Base-by-base conservation (phyloP, 1,140 invertebrate genomes). In the Phortica variegata region DNA sequence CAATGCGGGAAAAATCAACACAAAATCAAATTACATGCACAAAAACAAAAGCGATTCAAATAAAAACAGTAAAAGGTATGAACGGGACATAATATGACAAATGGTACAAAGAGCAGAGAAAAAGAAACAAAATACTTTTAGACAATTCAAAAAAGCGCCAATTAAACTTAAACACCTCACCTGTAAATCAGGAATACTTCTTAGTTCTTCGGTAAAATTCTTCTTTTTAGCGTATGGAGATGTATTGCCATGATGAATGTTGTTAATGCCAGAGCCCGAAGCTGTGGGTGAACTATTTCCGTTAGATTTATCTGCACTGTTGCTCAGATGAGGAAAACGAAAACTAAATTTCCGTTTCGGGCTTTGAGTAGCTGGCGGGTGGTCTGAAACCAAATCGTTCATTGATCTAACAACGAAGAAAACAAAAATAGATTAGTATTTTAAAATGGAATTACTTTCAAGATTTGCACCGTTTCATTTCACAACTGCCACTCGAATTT, bases 261-360 rank as follows among this genome's bases (percentile, higher is more conserved):
- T 38, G 54, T 18, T 32, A n/a, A n/a, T 33, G 7, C 18, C 39
- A 1, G 29, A 10, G 15, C 40, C 32, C 1, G 58, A 50, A 3
- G 52, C 47, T 17, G 54, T 45, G n/a, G 55, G 31, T 0, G 54
- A 39, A 3, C 38, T 32, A 47, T 44, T 3, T 37, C 6, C 43
- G 16, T 49, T 38, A 2, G 55, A 33, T 44, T 63, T 69, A 18
- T 69, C 65, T 18, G 46, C 46, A 12, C 46, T 51, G 26, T 57
- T 65, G 36, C 61, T 61, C 7, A 74, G 48, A 42, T 78, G 56
- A 41, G 87, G 86, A 79, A 94, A 87, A 55, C 91, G 89, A 77
- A 94, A 95, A 54, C 87, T 88, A 65, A 95, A 92, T 76, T 93
- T 95, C 55, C 85, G 81, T 65, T 93, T 91, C 5, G 92, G 85